Evolutionary conservation across 2,888 invertebrate species (phyloP).

Genomic region (Cephus spinipes): DNA sequence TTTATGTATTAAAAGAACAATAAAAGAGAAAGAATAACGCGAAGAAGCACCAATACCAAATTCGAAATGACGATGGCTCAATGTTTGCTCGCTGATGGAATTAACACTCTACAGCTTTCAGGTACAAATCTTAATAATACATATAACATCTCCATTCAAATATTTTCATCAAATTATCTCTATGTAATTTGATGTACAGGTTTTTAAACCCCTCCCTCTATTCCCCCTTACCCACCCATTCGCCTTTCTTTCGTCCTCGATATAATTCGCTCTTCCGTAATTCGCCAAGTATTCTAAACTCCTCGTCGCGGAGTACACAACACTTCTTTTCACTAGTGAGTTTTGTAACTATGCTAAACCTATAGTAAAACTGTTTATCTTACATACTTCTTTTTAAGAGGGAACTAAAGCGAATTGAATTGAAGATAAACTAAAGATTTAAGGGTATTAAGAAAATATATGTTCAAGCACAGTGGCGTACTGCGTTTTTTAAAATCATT

Average conservation of each 20-base stretch:
- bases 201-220: conserved; percentile 10
- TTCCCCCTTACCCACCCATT: no score
- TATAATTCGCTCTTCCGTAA: conserved; percentile 14
- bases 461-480: conserved; percentile 49
- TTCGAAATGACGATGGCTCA: conserved; percentile 16
- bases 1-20: conserved; percentile 22
- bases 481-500: conserved; percentile 15
- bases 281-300: conserved; percentile 34
- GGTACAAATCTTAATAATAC: conserved; percentile 52
- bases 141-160: conserved; percentile 45
- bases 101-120: conserved; percentile 47
- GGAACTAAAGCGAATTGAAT: conserved; percentile 35
- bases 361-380: conserved; percentile 52
- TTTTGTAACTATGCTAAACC: conserved; percentile 42
- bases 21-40: conserved; percentile 15
- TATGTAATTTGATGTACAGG: conserved; percentile 40
- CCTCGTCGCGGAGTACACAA: conserved; percentile 51
- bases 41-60: conserved; percentile 13
- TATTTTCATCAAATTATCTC: conserved; percentile 37
- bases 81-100: background rate
- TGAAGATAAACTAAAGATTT: conserved; percentile 26
- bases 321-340: conserved; percentile 40
- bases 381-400: conserved; percentile 62
- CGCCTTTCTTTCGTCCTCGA: conserved; percentile 11
- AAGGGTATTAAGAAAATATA: conserved; percentile 16